phyloP scores from a whole-genome alignment of 2,888 invertebrate species.

The Serrognathus titanus region DNA sequence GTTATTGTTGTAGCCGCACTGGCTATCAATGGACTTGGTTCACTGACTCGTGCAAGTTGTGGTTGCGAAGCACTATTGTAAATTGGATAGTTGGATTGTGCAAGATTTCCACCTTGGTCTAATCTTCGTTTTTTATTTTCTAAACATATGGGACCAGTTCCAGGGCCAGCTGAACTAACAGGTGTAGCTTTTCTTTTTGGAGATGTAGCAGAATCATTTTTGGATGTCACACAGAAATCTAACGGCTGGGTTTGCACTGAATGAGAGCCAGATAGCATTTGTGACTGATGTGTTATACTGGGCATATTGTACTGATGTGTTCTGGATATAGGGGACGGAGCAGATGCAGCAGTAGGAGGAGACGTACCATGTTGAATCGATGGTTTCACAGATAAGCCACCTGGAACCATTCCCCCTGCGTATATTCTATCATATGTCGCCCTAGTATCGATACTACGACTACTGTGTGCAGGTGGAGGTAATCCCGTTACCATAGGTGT shows the following conservation, averaged over 20 bases:
- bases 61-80: slow-evolving; percentile 48
- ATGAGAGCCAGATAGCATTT: slow-evolving; percentile 44
- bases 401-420: slow-evolving; percentile 37
- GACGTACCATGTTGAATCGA: slow-evolving; percentile 52
- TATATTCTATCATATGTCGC: slow-evolving; percentile 37
- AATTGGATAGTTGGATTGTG: slow-evolving; percentile 34
- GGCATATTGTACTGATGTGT: slow-evolving; percentile 50
- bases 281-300: slow-evolving; percentile 44
- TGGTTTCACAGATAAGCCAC: slow-evolving; percentile 40
- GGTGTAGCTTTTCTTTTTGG: slow-evolving; percentile 62
- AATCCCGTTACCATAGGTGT: slow-evolving; percentile 45
- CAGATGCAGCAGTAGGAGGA: slow-evolving; percentile 49
- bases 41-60: slow-evolving; percentile 56
- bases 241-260: slow-evolving; percentile 73
- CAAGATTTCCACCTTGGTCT: slow-evolving; percentile 48
- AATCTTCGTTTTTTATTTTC: slow-evolving; percentile 65
- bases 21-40: slow-evolving; percentile 68
- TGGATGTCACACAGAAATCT: slow-evolving; percentile 66
- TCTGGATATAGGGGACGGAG: slow-evolving; percentile 45
- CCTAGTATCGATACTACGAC: slow-evolving; percentile 33
- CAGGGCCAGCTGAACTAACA: slow-evolving; percentile 48
- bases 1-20: slow-evolving; percentile 67
- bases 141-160: slow-evolving; percentile 51
- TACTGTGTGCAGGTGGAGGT: slow-evolving; percentile 58
- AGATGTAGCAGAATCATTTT: slow-evolving; percentile 45